Evolutionary conservation across 2,113 vertebrate species (phyloP).

Genomic region (Trogon surrucura): DNA sequence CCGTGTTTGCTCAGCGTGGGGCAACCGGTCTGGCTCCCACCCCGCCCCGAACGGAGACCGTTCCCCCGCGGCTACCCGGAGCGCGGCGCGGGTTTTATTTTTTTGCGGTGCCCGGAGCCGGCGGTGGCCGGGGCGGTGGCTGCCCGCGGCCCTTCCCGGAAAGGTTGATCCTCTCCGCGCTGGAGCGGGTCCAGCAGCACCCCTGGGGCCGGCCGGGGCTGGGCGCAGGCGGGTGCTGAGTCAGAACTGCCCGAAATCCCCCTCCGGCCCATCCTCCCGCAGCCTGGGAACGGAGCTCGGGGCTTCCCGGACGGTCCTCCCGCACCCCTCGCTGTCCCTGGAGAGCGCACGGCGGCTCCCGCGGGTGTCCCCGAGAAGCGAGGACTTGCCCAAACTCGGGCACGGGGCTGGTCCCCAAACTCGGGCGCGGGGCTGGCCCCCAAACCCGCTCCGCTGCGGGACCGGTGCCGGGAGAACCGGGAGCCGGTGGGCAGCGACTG

Average conservation of each 20-base stretch:
- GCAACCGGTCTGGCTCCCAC: neutral
- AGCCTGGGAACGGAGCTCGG: neutral
- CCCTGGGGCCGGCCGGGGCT: neutral
- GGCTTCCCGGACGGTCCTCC: neutral
- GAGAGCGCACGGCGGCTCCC: neutral
- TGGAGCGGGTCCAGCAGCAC: slow-evolving; percentile 47
- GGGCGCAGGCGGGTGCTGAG: slow-evolving; percentile 33
- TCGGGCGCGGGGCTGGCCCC: neutral
- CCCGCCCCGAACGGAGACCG: neutral
- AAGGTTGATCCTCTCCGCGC: neutral
- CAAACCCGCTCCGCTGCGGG: fast-evolving
- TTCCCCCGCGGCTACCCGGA: neutral
- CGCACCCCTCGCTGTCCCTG: neutral
- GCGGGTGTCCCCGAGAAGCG: fast-evolving
- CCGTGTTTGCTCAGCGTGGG: neutral
- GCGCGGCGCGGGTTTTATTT: neutral
- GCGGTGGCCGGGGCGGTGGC: neutral
- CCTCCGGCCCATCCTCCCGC: neutral
- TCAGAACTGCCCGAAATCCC: slow-evolving; percentile 46
- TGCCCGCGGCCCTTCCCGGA: neutral
- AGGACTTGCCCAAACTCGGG: neutral
- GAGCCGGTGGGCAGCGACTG: neutral
- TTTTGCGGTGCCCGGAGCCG: neutral
- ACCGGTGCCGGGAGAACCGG: neutral
- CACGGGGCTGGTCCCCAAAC: neutral